phyloP scores from a whole-genome alignment of 1,140 invertebrate genomes.

The Laodelphax striatellus region DNA sequence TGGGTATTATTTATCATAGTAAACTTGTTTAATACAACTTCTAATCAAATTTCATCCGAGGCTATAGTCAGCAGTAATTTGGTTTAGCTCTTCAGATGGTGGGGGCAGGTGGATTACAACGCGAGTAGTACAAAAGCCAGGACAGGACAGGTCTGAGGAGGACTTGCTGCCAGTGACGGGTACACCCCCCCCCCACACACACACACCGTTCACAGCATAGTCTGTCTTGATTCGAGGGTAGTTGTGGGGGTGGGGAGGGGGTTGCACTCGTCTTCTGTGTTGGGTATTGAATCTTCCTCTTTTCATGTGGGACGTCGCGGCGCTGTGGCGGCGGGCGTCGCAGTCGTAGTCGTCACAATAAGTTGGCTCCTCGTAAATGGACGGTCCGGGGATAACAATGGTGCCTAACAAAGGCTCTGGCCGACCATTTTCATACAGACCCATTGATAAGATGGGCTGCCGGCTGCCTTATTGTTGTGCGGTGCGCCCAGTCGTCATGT shows the following conservation, averaged over 20 bases:
- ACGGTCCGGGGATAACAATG: conserved; percentile 8
- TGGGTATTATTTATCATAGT: too few species aligned
- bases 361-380: conserved; percentile 11
- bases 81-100: too few species aligned
- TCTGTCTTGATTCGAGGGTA: too few species aligned
- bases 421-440: conserved; percentile 12
- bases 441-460: conserved; percentile 4
- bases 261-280: background rate
- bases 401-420: background rate
- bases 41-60: too few species aligned
- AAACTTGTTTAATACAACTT: too few species aligned
- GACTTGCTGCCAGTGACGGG: too few species aligned
- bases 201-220: too few species aligned
- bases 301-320: background rate
- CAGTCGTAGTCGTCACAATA: background rate
- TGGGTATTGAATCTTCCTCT: conserved; percentile 8
- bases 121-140: too few species aligned
- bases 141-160: too few species aligned
- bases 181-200: too few species aligned
- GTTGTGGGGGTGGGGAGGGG: background rate
- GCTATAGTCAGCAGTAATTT: too few species aligned
- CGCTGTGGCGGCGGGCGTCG: background rate
- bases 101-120: too few species aligned
- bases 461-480: conserved; percentile 1
- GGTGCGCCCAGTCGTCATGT: conserved; percentile 3